Evolutionary conservation across 2,888 invertebrate genomes (phyloP), one percentile per base, ranked within the genome.

Genomic region (Tachina lurida): DNA sequence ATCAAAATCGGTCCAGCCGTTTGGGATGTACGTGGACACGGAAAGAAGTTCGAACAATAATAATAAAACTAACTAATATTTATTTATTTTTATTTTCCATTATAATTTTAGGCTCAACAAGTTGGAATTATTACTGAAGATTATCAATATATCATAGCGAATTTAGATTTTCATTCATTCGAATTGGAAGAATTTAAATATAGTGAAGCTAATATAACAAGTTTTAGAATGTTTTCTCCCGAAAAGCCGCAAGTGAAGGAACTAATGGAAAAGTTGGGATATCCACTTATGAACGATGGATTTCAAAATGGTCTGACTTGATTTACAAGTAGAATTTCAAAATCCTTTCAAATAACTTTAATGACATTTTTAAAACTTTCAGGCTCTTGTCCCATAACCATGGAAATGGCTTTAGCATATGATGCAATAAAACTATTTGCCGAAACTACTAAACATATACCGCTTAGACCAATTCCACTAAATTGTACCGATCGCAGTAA

Each of bases 121-220:
- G 96, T 98, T 88, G 98, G 98, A 84, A 97, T 98, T 96, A 97
- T 98, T 95, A 98, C 97, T 86, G 97, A 97, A 91, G 96, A 97
- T 91, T 98, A 98, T 93, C 95, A 95, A 89, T 96, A 96, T 88
- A 94, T 98, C 58, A 95, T 98, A 77, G 96, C 96, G 86, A 95
- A 95, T 88, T 93, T 97, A 93, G 97, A 97, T 91, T 94, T 97
- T 56, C 93, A 93, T 65, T 89, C 91, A 0, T 90, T 93, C 49
- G 95, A 98, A 89, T 93, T 97, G 88, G 95, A 95, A 52, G 95
- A 96, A 19, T 97, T 95, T 90, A 95, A 95, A 90, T 95, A 96
- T 89, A 96, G 96, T 0, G 97, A 97, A 17, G 96, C 97, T 0
- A 97, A 97, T 90, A 96, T 98, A 56, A 97, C 97, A 62, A 96